Evolutionary conservation across 2,797 vertebrate genomes (phyloP).

Genomic region (Knipowitschia caucasica): DNA sequence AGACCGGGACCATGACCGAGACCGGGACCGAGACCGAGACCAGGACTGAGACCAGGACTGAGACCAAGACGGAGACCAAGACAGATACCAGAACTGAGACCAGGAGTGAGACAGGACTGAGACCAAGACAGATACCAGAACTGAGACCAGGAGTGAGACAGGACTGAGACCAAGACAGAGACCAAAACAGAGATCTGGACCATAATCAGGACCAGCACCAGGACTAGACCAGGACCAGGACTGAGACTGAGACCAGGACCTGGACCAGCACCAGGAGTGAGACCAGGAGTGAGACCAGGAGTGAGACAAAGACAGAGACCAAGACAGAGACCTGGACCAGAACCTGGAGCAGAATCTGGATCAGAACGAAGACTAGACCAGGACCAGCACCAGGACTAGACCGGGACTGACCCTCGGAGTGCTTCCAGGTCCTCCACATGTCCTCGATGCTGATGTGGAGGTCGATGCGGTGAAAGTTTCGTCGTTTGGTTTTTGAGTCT

Average conservation of each 20-base stretch:
- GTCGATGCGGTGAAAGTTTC: slow-evolving; percentile 89
- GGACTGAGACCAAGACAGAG: not conserved
- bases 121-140: no score
- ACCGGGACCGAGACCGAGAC: not conserved
- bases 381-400: not conserved
- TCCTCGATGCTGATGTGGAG: slow-evolving; percentile 92
- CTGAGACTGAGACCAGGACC: not conserved
- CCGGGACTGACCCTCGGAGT: slow-evolving; percentile 78
- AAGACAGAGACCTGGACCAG: not conserved
- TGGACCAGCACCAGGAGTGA: not conserved
- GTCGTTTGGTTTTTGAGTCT: slow-evolving; percentile 87
- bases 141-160: not conserved
- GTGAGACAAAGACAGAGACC: no score
- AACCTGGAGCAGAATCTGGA: not conserved
- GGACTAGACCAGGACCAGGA: not conserved
- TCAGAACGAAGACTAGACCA: not conserved
- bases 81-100: not conserved
- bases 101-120: not conserved
- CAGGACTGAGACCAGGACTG: not conserved
- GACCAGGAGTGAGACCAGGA: slow-evolving; percentile 77
- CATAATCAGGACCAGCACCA: not conserved
- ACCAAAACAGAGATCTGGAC: no score
- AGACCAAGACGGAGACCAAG: not conserved
- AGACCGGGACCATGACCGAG: not conserved
- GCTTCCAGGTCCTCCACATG: slow-evolving; percentile 90